Percentiles rank a stretch among this genome's conserved stretches.
Evolutionary conservation across 2,113 vertebrate genomes (phyloP).

Genomic region (Chaetodon trifascialis): DNA sequence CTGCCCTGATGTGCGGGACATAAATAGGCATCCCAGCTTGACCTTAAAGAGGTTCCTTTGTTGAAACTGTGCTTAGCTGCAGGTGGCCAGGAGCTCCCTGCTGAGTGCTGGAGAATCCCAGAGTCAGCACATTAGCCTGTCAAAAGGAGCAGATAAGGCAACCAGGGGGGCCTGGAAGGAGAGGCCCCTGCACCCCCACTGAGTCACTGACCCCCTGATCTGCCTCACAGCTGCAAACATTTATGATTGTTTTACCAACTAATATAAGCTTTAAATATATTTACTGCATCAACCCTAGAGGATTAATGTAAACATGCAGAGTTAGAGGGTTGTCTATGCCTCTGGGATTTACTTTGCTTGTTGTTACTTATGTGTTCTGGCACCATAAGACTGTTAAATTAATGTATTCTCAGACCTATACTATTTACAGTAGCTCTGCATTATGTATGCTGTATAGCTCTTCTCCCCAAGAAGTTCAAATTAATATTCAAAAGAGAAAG

Average conservation of each 20-base stretch:
- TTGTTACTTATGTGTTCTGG: background rate
- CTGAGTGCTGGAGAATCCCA: constrained; percentile 70
- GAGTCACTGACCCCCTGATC: constrained; percentile 9
- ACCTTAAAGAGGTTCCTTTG: constrained; percentile 67
- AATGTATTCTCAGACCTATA: constrained; percentile 17
- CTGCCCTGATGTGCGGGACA: constrained; percentile 22
- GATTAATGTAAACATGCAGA: constrained; percentile 1
- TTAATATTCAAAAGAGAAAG: constrained; percentile 36
- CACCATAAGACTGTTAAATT: constrained; percentile 1
- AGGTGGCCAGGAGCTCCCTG: constrained; percentile 80
- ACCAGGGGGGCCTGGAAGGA: constrained; percentile 34
- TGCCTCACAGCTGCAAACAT: constrained; percentile 25
- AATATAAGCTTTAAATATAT: constrained; percentile 14
- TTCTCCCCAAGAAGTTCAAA: constrained; percentile 8
- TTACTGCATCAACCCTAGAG: background rate
- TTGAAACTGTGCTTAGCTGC: constrained; percentile 68
- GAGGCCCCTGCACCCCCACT: constrained; percentile 19
- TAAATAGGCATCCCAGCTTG: constrained; percentile 55
- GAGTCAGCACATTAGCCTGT: constrained; percentile 80
- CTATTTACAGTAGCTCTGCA: constrained; percentile 16
- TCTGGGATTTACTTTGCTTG: background rate
- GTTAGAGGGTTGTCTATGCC: background rate
- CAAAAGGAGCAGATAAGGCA: constrained; percentile 78
- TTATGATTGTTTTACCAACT: background rate
- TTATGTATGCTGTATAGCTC: constrained; percentile 15